Evolutionary conservation across 2,797 vertebrate genomes (phyloP).

Genomic region (Hydrolagus colliei): DNA sequence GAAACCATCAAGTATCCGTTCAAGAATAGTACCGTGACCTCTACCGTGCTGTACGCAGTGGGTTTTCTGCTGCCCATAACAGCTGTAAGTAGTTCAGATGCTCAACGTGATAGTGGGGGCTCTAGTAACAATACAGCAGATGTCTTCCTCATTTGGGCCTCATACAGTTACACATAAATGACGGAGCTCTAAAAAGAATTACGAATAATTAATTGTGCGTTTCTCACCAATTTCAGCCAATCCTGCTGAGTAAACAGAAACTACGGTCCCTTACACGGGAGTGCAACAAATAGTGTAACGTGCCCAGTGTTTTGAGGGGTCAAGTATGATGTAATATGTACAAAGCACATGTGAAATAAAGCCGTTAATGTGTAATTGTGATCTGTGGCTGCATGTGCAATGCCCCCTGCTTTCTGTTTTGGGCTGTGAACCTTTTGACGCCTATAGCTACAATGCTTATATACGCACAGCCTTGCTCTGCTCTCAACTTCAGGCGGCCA

Average conservation of each 20-base stretch:
- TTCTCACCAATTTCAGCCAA: neutral
- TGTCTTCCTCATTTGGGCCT: neutral
- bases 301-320: neutral
- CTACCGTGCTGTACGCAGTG: constrained; percentile 80
- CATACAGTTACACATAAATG: neutral
- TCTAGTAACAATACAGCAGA: constrained; percentile 34
- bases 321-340: neutral
- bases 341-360: neutral
- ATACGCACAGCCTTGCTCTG: neutral
- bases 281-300: neutral
- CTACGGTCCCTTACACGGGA: neutral
- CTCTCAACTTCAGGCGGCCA: neutral
- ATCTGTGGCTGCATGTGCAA: neutral
- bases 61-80: constrained; percentile 86
- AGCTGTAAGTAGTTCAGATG: constrained; percentile 80
- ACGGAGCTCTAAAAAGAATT: neutral
- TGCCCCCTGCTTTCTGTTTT: neutral
- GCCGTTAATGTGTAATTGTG: neutral
- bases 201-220: neutral
- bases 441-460: neutral
- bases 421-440: neutral
- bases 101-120: constrained; percentile 44
- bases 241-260: neutral
- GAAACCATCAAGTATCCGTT: constrained; percentile 93
- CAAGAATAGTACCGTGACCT: constrained; percentile 83